Base-by-base conservation (phyloP, 2,797 vertebrate species). In the Bovichtus variegatus region DNA sequence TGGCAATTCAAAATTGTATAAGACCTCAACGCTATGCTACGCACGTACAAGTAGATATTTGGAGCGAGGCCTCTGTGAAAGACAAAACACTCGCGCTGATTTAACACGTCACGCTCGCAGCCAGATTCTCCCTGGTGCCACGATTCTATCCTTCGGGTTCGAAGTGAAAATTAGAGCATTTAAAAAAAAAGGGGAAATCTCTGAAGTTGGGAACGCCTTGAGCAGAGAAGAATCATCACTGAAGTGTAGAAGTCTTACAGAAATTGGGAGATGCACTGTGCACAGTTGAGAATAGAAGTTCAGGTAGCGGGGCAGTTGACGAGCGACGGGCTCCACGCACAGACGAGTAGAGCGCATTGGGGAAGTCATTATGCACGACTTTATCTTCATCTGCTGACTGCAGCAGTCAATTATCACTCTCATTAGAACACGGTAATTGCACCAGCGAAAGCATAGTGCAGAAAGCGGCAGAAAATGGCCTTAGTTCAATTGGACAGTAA, bases 321-420 rank as follows among this genome's bases (percentile, higher is more conserved):
- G 54, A 34, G 63, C 54, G 40, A 62, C 2, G 46, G 47, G 51
- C 36, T 41, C 2, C 0, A 76, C 77, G 74, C 60, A 74, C 43
- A 71, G 71, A 67, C 6, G 64, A 83, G 46, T 23, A 11, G 3
- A 59, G 70, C 8, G 43, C 76, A 74, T 57, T 36, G 46, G 66
- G 64, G 40, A 82, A 87, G 77, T 85, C 83, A 87, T 89, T 87
- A 83, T 51, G 74, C 71, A 55, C 62, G 57, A 79, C 69, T 90
- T 85, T 65, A 86, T 91, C 82, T 78, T 85, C 82, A 73, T 87
- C 74, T 86, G 85, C 86, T 83, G 88, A 90, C 72, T 67, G 74
- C 81, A 85, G 82, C 87, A 89, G 79, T 89, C 90, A 88, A 87
- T 91, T 90, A 91, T 84, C 83, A 13, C 81, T 68, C 73, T 88